Evolutionary conservation across 2,797 vertebrate genomes (phyloP), one percentile per base, ranked within the genome.

Genomic region (Gymnoscopelus braueri): DNA sequence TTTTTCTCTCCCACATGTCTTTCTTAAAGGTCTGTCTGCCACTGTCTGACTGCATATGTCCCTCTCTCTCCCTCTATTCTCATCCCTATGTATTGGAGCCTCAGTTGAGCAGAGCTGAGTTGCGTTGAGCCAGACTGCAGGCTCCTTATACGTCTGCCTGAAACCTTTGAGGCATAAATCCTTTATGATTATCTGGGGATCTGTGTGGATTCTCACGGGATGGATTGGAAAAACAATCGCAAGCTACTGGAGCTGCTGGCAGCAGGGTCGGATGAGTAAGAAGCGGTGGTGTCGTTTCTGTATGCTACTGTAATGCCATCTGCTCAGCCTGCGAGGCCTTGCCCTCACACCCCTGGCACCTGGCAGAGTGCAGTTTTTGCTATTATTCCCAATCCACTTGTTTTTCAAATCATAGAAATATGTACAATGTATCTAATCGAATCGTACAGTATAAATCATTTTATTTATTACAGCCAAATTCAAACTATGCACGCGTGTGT

Each of bases 161-260:
- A 75, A 59, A 70, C 74, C 61, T 75, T 64, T 7, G 80, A 89
- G 82, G 80, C 78, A 78, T 87, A 87, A 90, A 87, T 87, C 91
- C 85, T 78, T 82, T 53, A 69, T 84, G 84, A 91, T 90, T 90
- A 91, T 90, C 80, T 79, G 23, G 49, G 35, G 32, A 60, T 54
- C 49, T 53, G 82, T 65, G 73, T 79, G 84, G 83, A 88, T 84
- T 88, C 70, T 2, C 69, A 76, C 73, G 77, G 79, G 86, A 85
- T 81, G 82, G 79, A 86, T 76, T 82, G 72, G 67, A 88, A 89
- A 87, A 89, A 88, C 84, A 90, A 90, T 90, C 83, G 85, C 65
- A 60, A 70, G 75, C 73, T 61, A 35, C 78, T 78, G 71, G 77
- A 67, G 68, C 76, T 81, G 81, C 75, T 59, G 74, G 57, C 60